A percentile compares a stretch with the other conserved stretches of the same genome.
These are phyloP conservation scores for Podarcis lilfordi DNA, from an alignment of 2,797 vertebrate genomes.

Conservation along the genomic window DNA sequence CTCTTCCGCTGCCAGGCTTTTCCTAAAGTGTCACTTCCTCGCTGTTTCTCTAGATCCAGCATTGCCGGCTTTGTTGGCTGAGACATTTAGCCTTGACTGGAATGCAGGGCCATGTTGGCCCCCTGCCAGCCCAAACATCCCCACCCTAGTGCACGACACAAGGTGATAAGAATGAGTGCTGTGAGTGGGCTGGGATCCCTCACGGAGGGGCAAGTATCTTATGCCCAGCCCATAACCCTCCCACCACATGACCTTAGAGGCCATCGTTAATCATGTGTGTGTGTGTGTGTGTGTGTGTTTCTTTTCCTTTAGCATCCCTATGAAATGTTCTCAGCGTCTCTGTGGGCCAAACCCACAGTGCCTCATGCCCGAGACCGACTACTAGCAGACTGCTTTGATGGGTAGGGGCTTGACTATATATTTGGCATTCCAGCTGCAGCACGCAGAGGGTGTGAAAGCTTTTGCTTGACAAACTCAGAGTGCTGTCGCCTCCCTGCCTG, in stretches of 20 bases:
- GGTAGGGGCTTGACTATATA: conserved; percentile 70
- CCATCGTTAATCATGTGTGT: not conserved
- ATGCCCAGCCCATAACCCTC: conserved; percentile 20
- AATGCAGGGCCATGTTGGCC: conserved; percentile 44
- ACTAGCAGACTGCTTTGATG: conserved; percentile 23
- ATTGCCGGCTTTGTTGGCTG: conserved; percentile 34
- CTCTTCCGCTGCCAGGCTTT: conserved; percentile 8
- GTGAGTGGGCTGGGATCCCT: not conserved
- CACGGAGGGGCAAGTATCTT: not conserved
- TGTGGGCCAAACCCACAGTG: conserved; percentile 38
- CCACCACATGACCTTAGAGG: conserved; percentile 24
- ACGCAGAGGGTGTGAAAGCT: conserved; percentile 73
- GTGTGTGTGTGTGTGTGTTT: not conserved
- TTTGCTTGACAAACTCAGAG: conserved; percentile 77
- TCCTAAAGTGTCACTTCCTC: conserved; percentile 39
- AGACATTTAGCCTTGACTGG: conserved; percentile 31
- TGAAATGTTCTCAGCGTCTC: conserved; percentile 24
- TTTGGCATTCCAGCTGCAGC: conserved; percentile 73
- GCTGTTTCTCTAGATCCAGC: conserved; percentile 24
- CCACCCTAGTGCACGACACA: conserved; percentile 37
- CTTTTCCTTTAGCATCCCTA: conserved; percentile 22
- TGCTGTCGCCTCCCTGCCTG: conserved; percentile 68
- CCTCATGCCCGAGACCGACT: conserved; percentile 35
- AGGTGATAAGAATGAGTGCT: conserved; percentile 47
- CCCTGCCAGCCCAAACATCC: conserved; percentile 49